phyloP scores from a whole-genome alignment of 2,113 vertebrate species.

The Toxostoma redivivum region DNA sequence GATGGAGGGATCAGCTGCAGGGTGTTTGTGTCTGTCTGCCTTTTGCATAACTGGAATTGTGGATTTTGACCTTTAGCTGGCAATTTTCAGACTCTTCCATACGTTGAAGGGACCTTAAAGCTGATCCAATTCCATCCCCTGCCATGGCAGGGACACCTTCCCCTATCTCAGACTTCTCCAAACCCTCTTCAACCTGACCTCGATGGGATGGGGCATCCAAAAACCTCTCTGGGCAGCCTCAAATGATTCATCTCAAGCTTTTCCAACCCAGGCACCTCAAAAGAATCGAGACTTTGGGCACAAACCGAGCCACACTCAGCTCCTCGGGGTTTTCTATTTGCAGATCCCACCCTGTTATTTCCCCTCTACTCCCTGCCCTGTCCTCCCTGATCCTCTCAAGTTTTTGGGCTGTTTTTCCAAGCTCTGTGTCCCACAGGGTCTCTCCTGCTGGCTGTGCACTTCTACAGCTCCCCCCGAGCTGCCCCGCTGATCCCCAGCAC shows the following conservation, averaged over 20 bases:
- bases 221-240: neutral
- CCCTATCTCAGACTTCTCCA: neutral
- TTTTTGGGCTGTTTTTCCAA: neutral
- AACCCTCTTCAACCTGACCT: neutral
- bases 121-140: neutral
- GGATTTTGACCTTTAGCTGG: neutral
- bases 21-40: neutral
- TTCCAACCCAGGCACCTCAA: neutral
- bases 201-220: neutral
- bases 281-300: neutral
- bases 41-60: rapidly evolving
- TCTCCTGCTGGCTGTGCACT: slow-evolving; percentile 76
- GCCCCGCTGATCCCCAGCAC: slow-evolving; percentile 70
- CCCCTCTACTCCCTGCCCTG: neutral
- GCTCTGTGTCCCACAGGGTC: slow-evolving; percentile 65
- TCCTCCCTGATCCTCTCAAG: neutral
- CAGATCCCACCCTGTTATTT: neutral
- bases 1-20: neutral
- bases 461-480: slow-evolving; percentile 68
- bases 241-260: neutral
- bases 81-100: neutral
- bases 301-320: neutral
- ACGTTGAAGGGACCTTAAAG: neutral
- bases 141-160: neutral
- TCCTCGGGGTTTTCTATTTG: neutral